Percentiles rank a stretch among this genome's conserved stretches.
phyloP scores from a whole-genome alignment of 1,140 invertebrate genomes.

The Ruditapes philippinarum region DNA sequence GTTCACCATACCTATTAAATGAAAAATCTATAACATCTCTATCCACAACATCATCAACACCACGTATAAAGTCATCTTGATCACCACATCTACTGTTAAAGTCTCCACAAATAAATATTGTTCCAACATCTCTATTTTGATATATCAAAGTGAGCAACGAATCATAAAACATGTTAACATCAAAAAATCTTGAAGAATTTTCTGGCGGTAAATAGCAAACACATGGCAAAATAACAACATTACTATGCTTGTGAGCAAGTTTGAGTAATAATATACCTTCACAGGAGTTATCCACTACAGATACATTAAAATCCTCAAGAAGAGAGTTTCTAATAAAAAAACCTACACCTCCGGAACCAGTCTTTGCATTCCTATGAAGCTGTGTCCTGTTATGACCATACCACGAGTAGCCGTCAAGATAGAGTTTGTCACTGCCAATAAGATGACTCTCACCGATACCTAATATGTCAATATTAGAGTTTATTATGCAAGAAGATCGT shows the following conservation, averaged over 20 bases:
- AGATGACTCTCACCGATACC: slow-evolving; percentile 40
- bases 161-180: too few relatives aligned
- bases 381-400: background rate
- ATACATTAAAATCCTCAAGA: background rate
- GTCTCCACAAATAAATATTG: background rate
- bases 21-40: background rate
- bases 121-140: background rate
- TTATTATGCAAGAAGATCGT: background rate
- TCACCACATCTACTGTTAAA: too few relatives aligned
- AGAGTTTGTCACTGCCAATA: background rate
- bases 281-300: background rate
- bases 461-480: background rate
- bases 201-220: too few relatives aligned
- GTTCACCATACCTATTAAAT: background rate
- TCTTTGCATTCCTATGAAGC: slow-evolving; percentile 12
- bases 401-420: slow-evolving; percentile 10
- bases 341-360: slow-evolving; percentile 29
- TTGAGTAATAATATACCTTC: too few relatives aligned
- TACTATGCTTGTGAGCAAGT: too few relatives aligned
- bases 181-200: too few relatives aligned
- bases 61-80: too few relatives aligned
- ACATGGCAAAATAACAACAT: too few relatives aligned
- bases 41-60: background rate
- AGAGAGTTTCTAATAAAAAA: slow-evolving; percentile 22
- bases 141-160: too few relatives aligned